These are phyloP conservation scores for Dryocosmus kuriphilus DNA, from an alignment of 2,888 invertebrate species.

Conservation along the genomic window DNA sequence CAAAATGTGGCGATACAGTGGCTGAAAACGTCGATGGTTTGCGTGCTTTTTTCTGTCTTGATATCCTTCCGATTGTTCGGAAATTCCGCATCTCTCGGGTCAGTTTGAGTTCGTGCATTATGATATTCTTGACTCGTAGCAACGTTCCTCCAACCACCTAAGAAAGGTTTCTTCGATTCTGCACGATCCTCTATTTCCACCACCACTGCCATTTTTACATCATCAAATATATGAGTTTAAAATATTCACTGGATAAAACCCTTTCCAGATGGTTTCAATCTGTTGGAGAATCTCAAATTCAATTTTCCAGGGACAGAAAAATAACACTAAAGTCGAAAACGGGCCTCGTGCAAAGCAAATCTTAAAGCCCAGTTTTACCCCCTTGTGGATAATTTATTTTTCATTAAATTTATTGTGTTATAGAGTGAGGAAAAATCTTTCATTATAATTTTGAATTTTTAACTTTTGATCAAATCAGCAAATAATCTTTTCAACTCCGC, in stretches of 20 bases:
- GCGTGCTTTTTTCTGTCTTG: slow-evolving; percentile 51
- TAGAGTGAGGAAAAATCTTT: no score
- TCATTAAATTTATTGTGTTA: no score
- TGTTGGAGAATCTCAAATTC: slow-evolving; percentile 2
- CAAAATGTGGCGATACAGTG: slow-evolving; percentile 48
- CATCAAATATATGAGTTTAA: slow-evolving; percentile 24
- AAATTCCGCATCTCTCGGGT: slow-evolving; percentile 35
- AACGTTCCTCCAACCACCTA: slow-evolving; percentile 89
- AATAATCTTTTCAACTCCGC: no score
- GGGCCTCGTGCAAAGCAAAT: not conserved
- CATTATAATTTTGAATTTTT: no score
- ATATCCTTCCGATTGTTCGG: slow-evolving; percentile 49
- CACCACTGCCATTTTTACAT: slow-evolving; percentile 73
- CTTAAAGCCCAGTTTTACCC: no score
- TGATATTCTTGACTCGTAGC: slow-evolving; percentile 85
- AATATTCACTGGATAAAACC: not conserved
- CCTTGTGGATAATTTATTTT: no score
- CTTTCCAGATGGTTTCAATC: slow-evolving; percentile 10
- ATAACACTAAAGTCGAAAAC: not conserved
- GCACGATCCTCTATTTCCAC: slow-evolving; percentile 81
- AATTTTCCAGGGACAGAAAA: not conserved
- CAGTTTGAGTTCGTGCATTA: slow-evolving; percentile 91
- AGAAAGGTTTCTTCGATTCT: slow-evolving; percentile 84
- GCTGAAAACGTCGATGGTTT: slow-evolving; percentile 50
- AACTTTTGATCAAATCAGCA: no score